phyloP scores from a whole-genome alignment of 2,113 vertebrate species.

The Spermophilus dauricus region DNA sequence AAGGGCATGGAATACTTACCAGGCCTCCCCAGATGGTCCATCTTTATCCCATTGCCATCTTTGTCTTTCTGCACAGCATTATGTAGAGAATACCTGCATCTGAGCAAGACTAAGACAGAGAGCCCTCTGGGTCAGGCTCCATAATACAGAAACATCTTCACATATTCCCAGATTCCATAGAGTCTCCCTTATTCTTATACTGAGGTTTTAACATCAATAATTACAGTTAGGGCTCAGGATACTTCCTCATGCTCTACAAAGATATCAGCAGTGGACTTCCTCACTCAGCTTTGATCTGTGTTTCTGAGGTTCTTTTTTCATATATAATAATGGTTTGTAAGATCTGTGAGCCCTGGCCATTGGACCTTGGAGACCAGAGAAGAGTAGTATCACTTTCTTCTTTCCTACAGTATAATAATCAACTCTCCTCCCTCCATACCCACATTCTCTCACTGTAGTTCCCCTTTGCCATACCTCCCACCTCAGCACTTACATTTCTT shows the following conservation, averaged over 20 bases:
- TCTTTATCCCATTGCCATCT: conserved; percentile 45
- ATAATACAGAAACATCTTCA: not conserved
- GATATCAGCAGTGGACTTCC: not conserved
- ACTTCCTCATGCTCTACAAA: not conserved
- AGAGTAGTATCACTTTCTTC: not conserved
- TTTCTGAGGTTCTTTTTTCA: not conserved
- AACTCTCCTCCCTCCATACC: not conserved
- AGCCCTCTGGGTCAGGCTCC: not conserved
- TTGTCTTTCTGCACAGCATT: not conserved
- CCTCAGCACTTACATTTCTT: conserved; percentile 68
- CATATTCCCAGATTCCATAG: not conserved
- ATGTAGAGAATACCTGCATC: not conserved
- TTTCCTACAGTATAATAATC: not conserved
- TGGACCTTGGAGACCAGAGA: not conserved
- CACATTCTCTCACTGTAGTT: not conserved
- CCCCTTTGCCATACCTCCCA: not conserved
- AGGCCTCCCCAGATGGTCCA: not conserved
- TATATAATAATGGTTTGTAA: not conserved
- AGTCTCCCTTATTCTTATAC: not conserved
- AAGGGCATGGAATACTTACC: not conserved
- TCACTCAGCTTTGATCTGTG: not conserved
- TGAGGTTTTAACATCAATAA: not conserved
- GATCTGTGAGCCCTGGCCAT: not conserved
- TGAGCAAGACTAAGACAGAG: conserved; percentile 65
- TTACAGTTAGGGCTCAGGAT: not conserved